Base-by-base conservation (phyloP, 2,888 invertebrate species). In the Erpobdella octoculata region DNA sequence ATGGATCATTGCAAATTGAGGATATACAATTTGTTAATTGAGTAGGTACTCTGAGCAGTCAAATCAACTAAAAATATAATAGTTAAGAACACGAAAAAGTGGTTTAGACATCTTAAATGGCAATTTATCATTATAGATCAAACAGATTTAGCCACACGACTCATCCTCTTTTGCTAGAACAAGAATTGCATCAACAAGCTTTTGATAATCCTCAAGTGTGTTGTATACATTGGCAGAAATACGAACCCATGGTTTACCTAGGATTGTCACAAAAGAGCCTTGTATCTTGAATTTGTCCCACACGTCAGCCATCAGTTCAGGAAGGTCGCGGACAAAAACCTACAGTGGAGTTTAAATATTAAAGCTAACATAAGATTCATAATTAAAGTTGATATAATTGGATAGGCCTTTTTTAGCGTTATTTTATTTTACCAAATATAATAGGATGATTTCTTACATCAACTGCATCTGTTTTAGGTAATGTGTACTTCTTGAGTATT, bases 211-310 rank as follows among this genome's bases (percentile, higher is more conserved):
- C 2, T 77, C 76, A 64, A 78, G 58, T 12, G 71, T 74, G 74
- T 78, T 81, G 75, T 81, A 79, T 35, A 81, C 76, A 67, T 80
- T 80, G n/a, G 77, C 77, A 8, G 81, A 81, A 35, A 82, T 77
- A 46, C 82, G 75, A 4, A 80, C 37, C 74, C 78, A 78, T 18
- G 78, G 73, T 31, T 73, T 73, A 1, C 75, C 76, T 15, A 78
- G 62, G 3, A 79, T 71, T 2, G 62, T 48, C 25, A 74, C 33
- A 2, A 73, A 58, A 1, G 31, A 64, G 1, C 72, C 48, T 18
- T 73, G 68, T 6, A 76, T 71, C 15, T 73, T 73, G 59, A 71
- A 76, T 15, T 66, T 31, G 1, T 71, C 67, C 61, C 70, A 67
- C n/a, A 76, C 38, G 21, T 73, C 73, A 4, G 35, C 46, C 70